phyloP scores from a whole-genome alignment of 35 echinoderm and acorn worm genomes.

The Anneissia japonica region DNA sequence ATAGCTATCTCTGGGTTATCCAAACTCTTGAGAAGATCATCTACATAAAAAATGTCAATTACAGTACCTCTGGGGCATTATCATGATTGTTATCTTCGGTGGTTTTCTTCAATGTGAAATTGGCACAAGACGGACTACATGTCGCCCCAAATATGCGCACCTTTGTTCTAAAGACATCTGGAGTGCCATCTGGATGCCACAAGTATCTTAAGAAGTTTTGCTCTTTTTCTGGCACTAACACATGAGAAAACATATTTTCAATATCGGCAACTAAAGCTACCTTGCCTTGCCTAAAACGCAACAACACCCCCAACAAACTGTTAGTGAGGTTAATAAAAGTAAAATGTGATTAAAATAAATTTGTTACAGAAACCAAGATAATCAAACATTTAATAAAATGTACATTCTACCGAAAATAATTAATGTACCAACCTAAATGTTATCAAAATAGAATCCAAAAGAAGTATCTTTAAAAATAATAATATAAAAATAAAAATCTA shows the following conservation, averaged over 20 bases:
- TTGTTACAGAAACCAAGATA: too few relatives aligned
- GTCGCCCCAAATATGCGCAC: neutral
- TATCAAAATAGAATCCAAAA: too few relatives aligned
- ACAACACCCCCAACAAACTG: constrained; percentile 27
- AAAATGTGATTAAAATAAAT: too few relatives aligned
- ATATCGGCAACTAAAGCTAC: constrained; percentile 44
- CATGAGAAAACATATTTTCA: constrained; percentile 37
- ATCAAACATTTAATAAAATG: too few relatives aligned
- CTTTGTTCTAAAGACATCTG: neutral
- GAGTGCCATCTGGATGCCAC: neutral
- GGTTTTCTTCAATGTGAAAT: neutral
- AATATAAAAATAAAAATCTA: too few relatives aligned
- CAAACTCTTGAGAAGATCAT: neutral
- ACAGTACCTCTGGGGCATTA: neutral
- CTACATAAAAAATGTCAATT: neutral
- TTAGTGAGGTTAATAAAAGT: constrained; percentile 52
- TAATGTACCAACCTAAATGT: too few relatives aligned
- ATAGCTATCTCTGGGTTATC: neutral
- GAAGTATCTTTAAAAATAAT: too few relatives aligned
- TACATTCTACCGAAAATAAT: too few relatives aligned
- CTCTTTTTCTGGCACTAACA: constrained; percentile 9
- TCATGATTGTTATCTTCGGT: neutral
- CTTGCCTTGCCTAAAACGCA: constrained; percentile 16
- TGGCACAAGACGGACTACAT: neutral
- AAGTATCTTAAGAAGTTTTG: neutral